Evolutionary conservation across 2,113 vertebrate genomes (phyloP).

Genomic region (Athene cunicularia): DNA sequence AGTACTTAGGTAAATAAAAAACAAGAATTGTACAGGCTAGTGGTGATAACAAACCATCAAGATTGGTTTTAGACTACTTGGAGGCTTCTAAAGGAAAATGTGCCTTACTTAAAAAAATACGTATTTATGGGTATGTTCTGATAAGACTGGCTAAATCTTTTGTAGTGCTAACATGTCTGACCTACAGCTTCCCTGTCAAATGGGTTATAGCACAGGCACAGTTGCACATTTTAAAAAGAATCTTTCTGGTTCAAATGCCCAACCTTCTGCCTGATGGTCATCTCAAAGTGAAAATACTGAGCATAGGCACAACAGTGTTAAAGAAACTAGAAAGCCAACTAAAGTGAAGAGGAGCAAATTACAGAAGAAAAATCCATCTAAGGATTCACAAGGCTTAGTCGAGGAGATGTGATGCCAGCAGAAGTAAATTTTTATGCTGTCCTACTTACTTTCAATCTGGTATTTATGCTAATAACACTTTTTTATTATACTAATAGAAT

Average conservation of each 20-base stretch:
- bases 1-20: not conserved
- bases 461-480: not conserved
- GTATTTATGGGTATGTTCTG: not conserved
- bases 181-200: not conserved
- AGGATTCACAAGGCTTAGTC: not conserved
- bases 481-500: not conserved
- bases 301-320: not conserved
- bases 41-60: not conserved
- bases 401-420: not conserved
- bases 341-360: not conserved
- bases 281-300: not conserved
- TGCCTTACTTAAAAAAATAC: not conserved
- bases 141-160: not conserved
- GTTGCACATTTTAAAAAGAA: accelerated
- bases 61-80: not conserved
- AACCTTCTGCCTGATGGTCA: not conserved
- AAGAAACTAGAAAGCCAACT: not conserved
- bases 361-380: not conserved
- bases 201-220: not conserved
- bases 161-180: not conserved
- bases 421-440: not conserved
- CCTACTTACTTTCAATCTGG: not conserved
- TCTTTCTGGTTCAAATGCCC: not conserved
- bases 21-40: not conserved
- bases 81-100: not conserved